Conservation (phyloP, 2,888 invertebrate genomes). For the Trichogramma dendrolimi region DNA sequence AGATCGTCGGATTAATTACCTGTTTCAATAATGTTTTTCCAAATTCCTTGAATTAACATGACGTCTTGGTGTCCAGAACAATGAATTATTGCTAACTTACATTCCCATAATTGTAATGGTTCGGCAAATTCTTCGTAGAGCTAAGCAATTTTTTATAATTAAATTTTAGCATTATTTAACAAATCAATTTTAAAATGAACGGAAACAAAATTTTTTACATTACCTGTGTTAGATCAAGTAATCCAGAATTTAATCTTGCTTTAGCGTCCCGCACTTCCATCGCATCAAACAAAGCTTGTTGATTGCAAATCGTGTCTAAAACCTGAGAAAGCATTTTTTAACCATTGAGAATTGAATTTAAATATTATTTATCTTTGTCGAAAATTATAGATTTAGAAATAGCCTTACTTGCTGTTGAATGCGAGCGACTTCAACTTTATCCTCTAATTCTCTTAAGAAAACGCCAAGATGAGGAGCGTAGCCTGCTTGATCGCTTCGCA, state of each 20-base stretch:
- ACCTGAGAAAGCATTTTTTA: constrained; percentile 51
- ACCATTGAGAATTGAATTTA: neutral
- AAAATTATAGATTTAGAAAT: neutral
- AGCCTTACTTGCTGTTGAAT: constrained; percentile 63
- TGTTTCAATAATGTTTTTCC: constrained; percentile 75
- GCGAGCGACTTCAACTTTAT: constrained; percentile 86
- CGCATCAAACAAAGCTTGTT: constrained; percentile 44
- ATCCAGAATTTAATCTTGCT: constrained; percentile 70
- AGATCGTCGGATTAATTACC: constrained; percentile 38
- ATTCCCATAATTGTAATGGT: constrained; percentile 84
- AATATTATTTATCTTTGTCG: neutral
- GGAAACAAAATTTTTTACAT: neutral
- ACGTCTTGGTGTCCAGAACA: constrained; percentile 91
- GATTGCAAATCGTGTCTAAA: constrained; percentile 62
- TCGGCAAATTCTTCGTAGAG: constrained; percentile 82
- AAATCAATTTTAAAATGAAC: neutral
- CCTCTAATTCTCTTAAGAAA: constrained; percentile 83
- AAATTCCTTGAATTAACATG: constrained; percentile 81
- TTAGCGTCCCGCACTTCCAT: constrained; percentile 57
- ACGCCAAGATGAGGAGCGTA: constrained; percentile 71
- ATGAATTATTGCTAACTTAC: constrained; percentile 90
- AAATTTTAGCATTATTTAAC: neutral
- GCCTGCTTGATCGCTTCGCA: constrained; percentile 79
- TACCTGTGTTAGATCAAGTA: constrained; percentile 84
- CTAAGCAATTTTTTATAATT: constrained; percentile 9